Evolutionary conservation across 1,140 invertebrate species (phyloP), one percentile per base, ranked within the genome.

Genomic region (Ganaspis sp.): DNA sequence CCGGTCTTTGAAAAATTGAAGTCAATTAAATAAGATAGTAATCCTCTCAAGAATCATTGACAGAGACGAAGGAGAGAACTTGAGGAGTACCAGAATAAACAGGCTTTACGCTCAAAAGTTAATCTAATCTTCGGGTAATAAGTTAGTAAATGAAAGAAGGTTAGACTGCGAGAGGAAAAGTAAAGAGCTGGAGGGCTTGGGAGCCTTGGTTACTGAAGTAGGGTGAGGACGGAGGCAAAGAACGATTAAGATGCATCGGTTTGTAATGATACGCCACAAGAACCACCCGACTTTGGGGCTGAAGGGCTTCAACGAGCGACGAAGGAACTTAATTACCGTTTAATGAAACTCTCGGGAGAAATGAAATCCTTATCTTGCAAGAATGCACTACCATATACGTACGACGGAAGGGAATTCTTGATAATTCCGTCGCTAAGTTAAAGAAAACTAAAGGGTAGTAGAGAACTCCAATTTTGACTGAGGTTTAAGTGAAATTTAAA

Each of bases 251-350:
- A 89, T 86, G 81, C 87, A 88, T 88, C 84, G 87, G 81, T 85
- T 88, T 87, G 85, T 89, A 89, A 88, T 86, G 86, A 86, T 87
- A 87, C 81, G 72, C 80, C 81, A 73, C 77, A 81, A 83, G 81
- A 83, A 80, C 75, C 64, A 49, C 69, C 58, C 78, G 45, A 79
- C 78, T 83, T 81, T 53, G 38, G 69, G 26, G 78, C 72, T 73
- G 74, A 69, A 81, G 75, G 81, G 77, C 81, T 82, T 79, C 74
- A 73, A 75, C 38, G 73, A 76, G 79, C 79, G 69, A 80, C 78
- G 79, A 74, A 86, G 80, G 77, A 86, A 88, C 87, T 89, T 89
- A 89, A 90, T 89, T 90, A 88, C 84, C 86, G 82, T 86, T 89
- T 89, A 89, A 90, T 88, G 87, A 88, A 89, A 87, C 83, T 84